These are phyloP conservation scores for Contarinia nasturtii DNA, from an alignment of 1,140 invertebrate species.

Conservation along the genomic window DNA sequence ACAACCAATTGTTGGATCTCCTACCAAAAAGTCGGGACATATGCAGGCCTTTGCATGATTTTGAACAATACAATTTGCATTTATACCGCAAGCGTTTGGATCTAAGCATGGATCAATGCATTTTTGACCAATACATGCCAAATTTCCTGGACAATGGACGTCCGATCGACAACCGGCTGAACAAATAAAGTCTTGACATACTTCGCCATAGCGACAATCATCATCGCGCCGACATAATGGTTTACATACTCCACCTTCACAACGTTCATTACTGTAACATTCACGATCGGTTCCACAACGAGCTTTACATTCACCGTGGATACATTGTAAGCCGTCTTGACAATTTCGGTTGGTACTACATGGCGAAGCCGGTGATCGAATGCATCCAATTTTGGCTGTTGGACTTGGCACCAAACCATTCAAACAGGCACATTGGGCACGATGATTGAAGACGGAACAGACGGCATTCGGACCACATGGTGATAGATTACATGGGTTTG, in stretches of 20 bases:
- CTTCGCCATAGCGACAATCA: slow-evolving; percentile 64
- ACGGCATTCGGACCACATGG: slow-evolving; percentile 70
- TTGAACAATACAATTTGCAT: slow-evolving; percentile 47
- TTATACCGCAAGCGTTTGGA: slow-evolving; percentile 65
- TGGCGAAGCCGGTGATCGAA: slow-evolving; percentile 45
- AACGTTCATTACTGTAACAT: slow-evolving; percentile 66
- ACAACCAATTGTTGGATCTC: slow-evolving; percentile 54
- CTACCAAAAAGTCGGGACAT: slow-evolving; percentile 49
- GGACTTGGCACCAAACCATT: slow-evolving; percentile 65
- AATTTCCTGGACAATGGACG: slow-evolving; percentile 44
- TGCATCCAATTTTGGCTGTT: slow-evolving; percentile 61
- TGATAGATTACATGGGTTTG: slow-evolving; percentile 53
- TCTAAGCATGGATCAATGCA: slow-evolving; percentile 55
- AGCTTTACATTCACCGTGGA: slow-evolving; percentile 47
- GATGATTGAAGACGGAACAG: slow-evolving; percentile 61
- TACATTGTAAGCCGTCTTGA: slow-evolving; percentile 41
- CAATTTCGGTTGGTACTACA: slow-evolving; percentile 61
- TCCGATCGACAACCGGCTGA: slow-evolving; percentile 62
- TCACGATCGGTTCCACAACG: slow-evolving; percentile 53
- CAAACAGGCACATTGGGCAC: slow-evolving; percentile 61
- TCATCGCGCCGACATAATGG: slow-evolving; percentile 52
- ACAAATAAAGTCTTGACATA: slow-evolving; percentile 65
- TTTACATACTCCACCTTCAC: slow-evolving; percentile 44
- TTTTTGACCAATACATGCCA: slow-evolving; percentile 52
- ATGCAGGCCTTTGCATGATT: slow-evolving; percentile 53